Base-by-base conservation (phyloP, 2,797 vertebrate species). In the Tragopan temminckii region DNA sequence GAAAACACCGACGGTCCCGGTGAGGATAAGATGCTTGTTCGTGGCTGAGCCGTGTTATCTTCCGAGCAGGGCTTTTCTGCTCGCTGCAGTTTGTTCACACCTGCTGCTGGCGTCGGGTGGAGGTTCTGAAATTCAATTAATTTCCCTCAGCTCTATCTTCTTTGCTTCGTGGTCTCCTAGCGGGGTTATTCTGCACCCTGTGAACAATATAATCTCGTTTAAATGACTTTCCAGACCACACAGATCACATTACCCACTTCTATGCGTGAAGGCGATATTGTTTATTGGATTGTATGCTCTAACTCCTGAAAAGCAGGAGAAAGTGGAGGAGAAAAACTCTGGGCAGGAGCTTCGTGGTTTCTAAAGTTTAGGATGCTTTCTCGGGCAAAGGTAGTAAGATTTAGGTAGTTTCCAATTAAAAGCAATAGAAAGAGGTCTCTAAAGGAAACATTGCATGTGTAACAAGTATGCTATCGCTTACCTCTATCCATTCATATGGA, bases 191-290 rank as follows among this genome's bases (percentile, higher is more conserved):
- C 85, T 50, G 93, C 85, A 70, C 90, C 85, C 90, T 24, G 74
- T 4, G 76, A 93, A 64, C 86, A 63, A 64, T 88, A 72, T 80
- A 76, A 95, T 95, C 89, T 80, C 23, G 62, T 94, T 87, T 93
- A 93, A 94, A 94, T 87, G 82, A 77, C 93, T 96, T 94, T 83
- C 19, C 94, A 93, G 94, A 93, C 88, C 94, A 93, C 93, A 94
- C 94, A 96, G 91, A 77, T 75, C 82, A 4, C 42, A 1, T 72
- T 83, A 13, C 80, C 75, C 52, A 7, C 40, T 27, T 78, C 70
- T 20, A 4, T 11, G 64, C 2, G 16, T 71, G 75, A 25, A 46
- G 79, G 75, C 74, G 33, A 25, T 35, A 33, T 67, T 86, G 67
- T 13, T 84, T 74, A 24, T 81, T 85, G 63, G 67, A 2, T 7